These are phyloP conservation scores for Zaprionus tsacasi DNA, from an alignment of 1,140 invertebrate genomes.

Conservation along the genomic window DNA sequence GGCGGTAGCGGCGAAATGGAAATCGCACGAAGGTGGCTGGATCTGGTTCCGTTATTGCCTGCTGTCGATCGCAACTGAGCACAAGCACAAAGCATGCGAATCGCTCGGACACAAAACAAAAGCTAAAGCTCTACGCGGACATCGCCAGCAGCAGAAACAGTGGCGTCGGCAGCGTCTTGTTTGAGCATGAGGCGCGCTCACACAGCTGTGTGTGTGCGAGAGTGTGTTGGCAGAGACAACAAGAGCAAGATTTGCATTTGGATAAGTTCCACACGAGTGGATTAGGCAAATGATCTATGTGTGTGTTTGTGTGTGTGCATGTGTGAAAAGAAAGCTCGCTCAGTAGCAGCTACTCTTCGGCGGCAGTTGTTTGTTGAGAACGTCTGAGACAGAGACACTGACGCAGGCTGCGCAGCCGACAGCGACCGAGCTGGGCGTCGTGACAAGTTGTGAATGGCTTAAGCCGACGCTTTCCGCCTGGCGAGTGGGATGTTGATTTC, in stretches of 20 bases:
- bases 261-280: constrained; percentile 41
- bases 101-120: constrained; percentile 23
- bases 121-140: constrained; percentile 30
- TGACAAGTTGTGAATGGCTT: constrained; percentile 46
- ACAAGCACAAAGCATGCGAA: constrained; percentile 29
- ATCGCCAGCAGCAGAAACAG: constrained; percentile 9
- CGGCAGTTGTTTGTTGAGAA: constrained; percentile 12
- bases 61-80: constrained; percentile 45
- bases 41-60: constrained; percentile 48
- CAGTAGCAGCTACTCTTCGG: constrained; percentile 11
- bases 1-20: constrained; percentile 24
- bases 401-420: constrained; percentile 14
- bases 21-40: constrained; percentile 35
- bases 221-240: constrained; percentile 23
- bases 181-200: constrained; percentile 10
- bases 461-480: constrained; percentile 24
- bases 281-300: constrained; percentile 32
- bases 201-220: neutral
- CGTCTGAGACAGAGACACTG: neutral
- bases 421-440: constrained; percentile 6
- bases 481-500: constrained; percentile 9
- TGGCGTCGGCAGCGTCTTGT: constrained; percentile 19
- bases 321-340: constrained; percentile 37
- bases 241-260: constrained; percentile 45
- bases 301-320: constrained; percentile 5